Base-by-base conservation (phyloP, 2,113 vertebrate species). In the Prietella phreatophila region DNA sequence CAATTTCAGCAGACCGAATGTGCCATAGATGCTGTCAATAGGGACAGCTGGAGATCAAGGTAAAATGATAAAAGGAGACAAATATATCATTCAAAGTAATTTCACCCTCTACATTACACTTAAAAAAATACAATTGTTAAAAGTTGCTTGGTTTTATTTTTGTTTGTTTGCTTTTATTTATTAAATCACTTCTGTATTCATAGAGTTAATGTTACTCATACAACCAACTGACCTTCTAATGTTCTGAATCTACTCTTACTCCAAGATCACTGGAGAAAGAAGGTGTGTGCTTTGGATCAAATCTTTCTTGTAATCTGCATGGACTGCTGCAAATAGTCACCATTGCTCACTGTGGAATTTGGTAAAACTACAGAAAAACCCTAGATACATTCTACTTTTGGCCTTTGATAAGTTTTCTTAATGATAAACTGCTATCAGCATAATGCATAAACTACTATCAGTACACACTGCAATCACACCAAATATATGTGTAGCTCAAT, bases 21-120 rank as follows among this genome's bases (percentile, higher is more conserved):
- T 99, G 2, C 97, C 97, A 10, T 98, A 99, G 5, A 99, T 95
- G n/a, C 96, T 95, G 92, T 99, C 98, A 88, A 99, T 99, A 55
- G 98, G 97, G 93, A 96, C 92, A 93, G 97, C 98, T 99, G 85
- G 0, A 78, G 86, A 92, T 71, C 1, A 87, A 76, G 85, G 22
- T 83, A 63, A 42, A 82, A 27, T 58, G 7, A 71, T n/a, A 84
- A 27, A 19, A 83, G 47, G 30, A 36, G 0, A 65, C 81, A 84
- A 65, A 33, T 11, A 50, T 65, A 25, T 73, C 0, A 71, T 39
- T 73, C 5, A 75, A 79, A n/a, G 17, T 27, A 79, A 79, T 55
- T 55, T 19, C 8, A 30, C 50, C 50, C 25, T 50, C 42, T n/a
- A 42, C 20, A 13, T 25, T 47, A 76, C 3, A 76, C 42, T 19